Evolutionary conservation across 2,888 invertebrate genomes (phyloP).

Genomic region (Brachyptera risi): DNA sequence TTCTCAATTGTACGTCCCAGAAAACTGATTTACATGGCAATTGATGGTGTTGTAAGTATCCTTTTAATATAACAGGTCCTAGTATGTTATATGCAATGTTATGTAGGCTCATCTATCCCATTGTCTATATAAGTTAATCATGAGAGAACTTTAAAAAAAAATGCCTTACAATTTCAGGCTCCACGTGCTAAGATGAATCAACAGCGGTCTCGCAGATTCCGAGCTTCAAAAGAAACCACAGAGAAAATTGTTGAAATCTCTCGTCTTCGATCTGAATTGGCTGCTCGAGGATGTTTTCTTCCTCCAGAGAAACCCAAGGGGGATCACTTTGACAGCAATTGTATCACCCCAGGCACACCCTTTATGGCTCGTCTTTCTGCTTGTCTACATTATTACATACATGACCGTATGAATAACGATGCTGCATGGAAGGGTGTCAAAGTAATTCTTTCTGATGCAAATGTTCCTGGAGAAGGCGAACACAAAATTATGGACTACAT

Average conservation of each 20-base stretch:
- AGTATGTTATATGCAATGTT: background rate
- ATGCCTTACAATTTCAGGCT: constrained; percentile 54
- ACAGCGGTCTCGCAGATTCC: constrained; percentile 92
- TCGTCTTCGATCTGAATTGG: constrained; percentile 69
- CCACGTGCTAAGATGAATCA: constrained; percentile 99
- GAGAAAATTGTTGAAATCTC: constrained; percentile 87
- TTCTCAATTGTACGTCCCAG: constrained; percentile 90
- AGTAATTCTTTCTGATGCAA: constrained; percentile 97
- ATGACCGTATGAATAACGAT: constrained; percentile 86
- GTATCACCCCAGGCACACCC: constrained; percentile 98
- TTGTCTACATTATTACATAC: constrained; percentile 76
- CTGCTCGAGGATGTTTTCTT: constrained; percentile 65
- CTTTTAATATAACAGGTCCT: background rate
- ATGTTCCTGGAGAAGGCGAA: constrained; percentile 96
- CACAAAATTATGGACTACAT: constrained; percentile 99
- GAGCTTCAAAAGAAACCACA: constrained; percentile 90
- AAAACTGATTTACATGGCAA: constrained; percentile 96
- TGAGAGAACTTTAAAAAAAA: constrained; percentile 15
- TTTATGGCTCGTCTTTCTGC: constrained; percentile 91
- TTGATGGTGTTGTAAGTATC: constrained; percentile 87
- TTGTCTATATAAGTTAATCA: background rate
- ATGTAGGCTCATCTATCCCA: too few relatives aligned
- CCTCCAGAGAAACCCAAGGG: constrained; percentile 87
- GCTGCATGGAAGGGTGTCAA: constrained; percentile 94
- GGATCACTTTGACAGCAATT: constrained; percentile 97